phyloP scores from a whole-genome alignment of 2,888 invertebrate genomes.

The Mesorhabditis spiculigera region DNA sequence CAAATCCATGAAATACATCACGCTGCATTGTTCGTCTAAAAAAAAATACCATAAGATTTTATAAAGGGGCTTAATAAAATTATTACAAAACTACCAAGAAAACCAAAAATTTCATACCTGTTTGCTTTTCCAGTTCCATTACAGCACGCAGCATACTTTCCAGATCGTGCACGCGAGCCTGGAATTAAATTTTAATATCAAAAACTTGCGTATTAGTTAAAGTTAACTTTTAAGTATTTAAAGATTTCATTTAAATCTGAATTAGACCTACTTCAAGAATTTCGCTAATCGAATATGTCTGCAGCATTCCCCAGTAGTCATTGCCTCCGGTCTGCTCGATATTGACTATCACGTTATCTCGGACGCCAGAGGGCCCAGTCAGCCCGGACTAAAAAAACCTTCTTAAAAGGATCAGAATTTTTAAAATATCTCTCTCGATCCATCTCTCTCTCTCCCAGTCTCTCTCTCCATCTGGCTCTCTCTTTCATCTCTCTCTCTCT shows the following conservation, averaged over 20 bases:
- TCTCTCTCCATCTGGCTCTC: no score
- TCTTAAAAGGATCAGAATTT: no score
- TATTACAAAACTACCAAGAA: not conserved
- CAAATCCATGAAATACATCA: constrained; percentile 56
- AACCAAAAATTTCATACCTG: constrained; percentile 25
- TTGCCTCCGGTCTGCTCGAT: constrained; percentile 52
- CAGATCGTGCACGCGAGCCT: constrained; percentile 50
- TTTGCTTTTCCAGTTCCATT: constrained; percentile 49
- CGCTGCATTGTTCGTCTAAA: constrained; percentile 46
- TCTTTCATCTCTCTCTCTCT: no score
- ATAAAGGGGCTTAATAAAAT: not conserved
- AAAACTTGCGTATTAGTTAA: not conserved
- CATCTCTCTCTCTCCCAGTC: no score
- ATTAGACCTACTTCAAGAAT: constrained; percentile 18
- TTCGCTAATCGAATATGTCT: constrained; percentile 49
- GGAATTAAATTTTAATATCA: not conserved
- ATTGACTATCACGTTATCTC: constrained; percentile 50
- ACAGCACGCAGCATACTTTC: constrained; percentile 51
- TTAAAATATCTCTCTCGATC: not conserved
- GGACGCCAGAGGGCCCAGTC: constrained; percentile 39
- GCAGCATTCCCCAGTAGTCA: constrained; percentile 54
- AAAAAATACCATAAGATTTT: not conserved
- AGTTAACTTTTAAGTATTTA: not conserved
- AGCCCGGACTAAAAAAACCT: constrained; percentile 38
- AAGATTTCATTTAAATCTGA: not conserved